Evolutionary conservation across 30 jellyfish, hydroid and myxozoan species (phyloP).

Genomic region (Rhopilema esculentum): DNA sequence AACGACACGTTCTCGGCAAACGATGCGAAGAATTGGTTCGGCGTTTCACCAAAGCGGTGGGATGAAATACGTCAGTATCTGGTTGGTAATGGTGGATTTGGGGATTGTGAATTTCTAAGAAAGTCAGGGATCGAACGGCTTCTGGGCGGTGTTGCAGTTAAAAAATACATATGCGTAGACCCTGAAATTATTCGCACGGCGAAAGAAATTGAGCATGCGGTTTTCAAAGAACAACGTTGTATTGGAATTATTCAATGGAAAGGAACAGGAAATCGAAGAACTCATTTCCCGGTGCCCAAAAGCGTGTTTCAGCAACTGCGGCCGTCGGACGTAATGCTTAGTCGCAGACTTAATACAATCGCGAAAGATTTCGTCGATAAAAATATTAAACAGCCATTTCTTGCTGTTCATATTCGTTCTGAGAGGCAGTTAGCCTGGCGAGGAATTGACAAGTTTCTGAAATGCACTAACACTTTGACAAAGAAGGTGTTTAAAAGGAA

Average conservation of each 20-base stretch:
- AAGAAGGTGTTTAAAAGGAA: slow-evolving; percentile 43
- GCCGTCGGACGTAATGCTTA: slow-evolving; percentile 85
- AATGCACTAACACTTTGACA: slow-evolving; percentile 61
- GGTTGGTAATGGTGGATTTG: slow-evolving; percentile 64
- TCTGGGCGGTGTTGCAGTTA: slow-evolving; percentile 65
- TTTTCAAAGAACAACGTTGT: slow-evolving; percentile 73
- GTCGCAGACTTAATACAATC: slow-evolving; percentile 46
- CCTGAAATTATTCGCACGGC: slow-evolving; percentile 86
- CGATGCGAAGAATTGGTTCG: slow-evolving; percentile 82
- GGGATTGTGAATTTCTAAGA: slow-evolving; percentile 67
- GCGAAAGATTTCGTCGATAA: slow-evolving; percentile 71
- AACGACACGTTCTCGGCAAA: slow-evolving; percentile 50
- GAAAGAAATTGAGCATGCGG: slow-evolving; percentile 67
- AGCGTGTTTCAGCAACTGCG: slow-evolving; percentile 55
- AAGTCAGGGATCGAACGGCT: slow-evolving; percentile 68
- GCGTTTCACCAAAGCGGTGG: slow-evolving; percentile 50
- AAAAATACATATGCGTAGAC: slow-evolving; percentile 84
- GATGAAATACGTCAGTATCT: slow-evolving; percentile 1
- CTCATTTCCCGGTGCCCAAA: slow-evolving; percentile 84
- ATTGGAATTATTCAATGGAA: slow-evolving; percentile 91
- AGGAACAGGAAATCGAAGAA: slow-evolving; percentile 84
- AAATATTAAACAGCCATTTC: slow-evolving; percentile 69
- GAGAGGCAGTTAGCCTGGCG: slow-evolving; percentile 80
- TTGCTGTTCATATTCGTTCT: slow-evolving; percentile 88
- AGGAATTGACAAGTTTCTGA: slow-evolving; percentile 61